phyloP scores from a whole-genome alignment of 1,140 invertebrate genomes.

The Drosophila elegans region DNA sequence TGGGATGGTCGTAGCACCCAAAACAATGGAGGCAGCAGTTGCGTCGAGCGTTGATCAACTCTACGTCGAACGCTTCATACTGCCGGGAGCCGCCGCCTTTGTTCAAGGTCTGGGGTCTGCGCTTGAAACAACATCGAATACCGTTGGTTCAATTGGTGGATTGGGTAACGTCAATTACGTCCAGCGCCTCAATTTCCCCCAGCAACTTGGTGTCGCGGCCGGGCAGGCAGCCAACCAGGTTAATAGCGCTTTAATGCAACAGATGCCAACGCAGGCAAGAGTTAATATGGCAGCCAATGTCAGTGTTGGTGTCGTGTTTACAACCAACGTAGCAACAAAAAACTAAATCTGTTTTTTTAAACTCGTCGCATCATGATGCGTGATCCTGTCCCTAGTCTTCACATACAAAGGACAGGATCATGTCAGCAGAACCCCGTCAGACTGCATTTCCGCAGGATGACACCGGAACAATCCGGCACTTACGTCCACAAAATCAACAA shows the following conservation, averaged over 20 bases:
- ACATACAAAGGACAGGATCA: constrained; percentile 1
- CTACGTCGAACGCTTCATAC: neutral
- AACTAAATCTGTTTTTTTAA: constrained; percentile 1
- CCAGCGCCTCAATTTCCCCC: neutral
- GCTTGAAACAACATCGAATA: constrained; percentile 1
- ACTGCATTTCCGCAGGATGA: constrained; percentile 1
- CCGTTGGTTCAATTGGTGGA: neutral
- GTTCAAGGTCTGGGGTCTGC: neutral
- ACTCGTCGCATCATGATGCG: constrained; percentile 1
- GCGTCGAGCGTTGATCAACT: constrained; percentile 1
- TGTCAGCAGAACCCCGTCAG: constrained; percentile 1
- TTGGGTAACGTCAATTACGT: neutral
- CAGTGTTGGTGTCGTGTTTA: constrained; percentile 1
- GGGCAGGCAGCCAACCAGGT: neutral
- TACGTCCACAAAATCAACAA: constrained; percentile 1
- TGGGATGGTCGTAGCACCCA: neutral
- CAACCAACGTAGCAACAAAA: neutral
- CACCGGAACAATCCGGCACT: constrained; percentile 1
- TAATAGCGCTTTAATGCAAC: neutral
- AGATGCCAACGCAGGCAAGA: neutral
- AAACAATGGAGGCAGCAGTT: neutral
- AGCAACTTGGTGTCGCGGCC: constrained; percentile 1
- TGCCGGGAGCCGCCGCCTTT: neutral
- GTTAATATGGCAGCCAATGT: neutral
- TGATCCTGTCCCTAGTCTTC: constrained; percentile 1